These are phyloP conservation scores for Wasmannia auropunctata DNA, from an alignment of 1,140 invertebrate species.

Conservation along the genomic window DNA sequence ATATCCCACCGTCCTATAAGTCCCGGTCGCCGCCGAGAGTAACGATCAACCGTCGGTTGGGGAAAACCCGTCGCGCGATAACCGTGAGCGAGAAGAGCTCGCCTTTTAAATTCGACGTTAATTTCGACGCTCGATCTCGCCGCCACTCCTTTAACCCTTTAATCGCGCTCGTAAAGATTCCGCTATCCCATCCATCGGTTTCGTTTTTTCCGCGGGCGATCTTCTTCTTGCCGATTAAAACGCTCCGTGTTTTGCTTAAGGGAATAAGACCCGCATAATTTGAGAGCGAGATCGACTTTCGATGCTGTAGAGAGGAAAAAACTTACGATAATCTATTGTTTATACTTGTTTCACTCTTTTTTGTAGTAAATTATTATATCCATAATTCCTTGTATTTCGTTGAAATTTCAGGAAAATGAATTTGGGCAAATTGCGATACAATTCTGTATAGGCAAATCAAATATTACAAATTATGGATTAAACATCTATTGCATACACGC, in stretches of 20 bases:
- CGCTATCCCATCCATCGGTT: constrained; percentile 18
- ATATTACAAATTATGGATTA: background rate
- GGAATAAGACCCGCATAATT: constrained; percentile 5
- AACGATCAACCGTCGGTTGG: constrained; percentile 37
- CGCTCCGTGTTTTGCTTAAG: constrained; percentile 5
- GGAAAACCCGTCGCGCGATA: constrained; percentile 22
- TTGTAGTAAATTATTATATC: background rate
- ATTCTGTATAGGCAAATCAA: background rate
- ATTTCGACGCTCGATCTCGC: constrained; percentile 55
- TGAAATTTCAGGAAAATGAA: background rate
- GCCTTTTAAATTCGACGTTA: constrained; percentile 55
- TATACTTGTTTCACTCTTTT: background rate
- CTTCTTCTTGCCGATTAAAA: constrained; percentile 18
- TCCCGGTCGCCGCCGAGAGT: constrained; percentile 11
- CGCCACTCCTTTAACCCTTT: constrained; percentile 42
- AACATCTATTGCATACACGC: background rate
- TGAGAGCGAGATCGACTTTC: background rate
- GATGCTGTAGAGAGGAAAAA: background rate
- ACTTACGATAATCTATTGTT: background rate
- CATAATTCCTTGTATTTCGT: too few species aligned
- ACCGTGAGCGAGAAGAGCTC: constrained; percentile 13
- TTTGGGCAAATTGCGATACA: background rate
- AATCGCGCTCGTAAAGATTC: constrained; percentile 52
- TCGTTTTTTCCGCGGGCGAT: constrained; percentile 13
- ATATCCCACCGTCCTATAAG: constrained; percentile 18